Base-by-base conservation (phyloP, 2,113 vertebrate genomes). In the Pipa parva region DNA sequence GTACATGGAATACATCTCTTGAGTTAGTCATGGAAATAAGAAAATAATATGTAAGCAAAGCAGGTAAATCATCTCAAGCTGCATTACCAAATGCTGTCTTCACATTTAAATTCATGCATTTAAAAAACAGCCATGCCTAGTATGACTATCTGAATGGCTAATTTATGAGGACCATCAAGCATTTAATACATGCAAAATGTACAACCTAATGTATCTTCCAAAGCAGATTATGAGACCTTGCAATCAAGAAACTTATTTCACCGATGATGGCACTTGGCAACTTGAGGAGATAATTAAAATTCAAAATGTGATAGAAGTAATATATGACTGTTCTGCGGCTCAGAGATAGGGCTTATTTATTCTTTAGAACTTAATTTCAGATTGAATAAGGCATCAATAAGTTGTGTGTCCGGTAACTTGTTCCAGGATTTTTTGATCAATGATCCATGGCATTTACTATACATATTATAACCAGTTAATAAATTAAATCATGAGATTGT, bases 11-110 rank as follows among this genome's bases (percentile, higher is more conserved):
- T 58, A 20, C 11, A 51, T 68, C 24, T 27, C 22, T 39, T 42
- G 13, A 42, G 29, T 50, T 24, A 68, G 29, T 68, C 46, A 68
- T 68, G 56, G 46, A 59, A 68, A 68, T 59, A 7, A 58, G 27
- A 10, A 17, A 36, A 50, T 7, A 24, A 21, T 17, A n/a, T n/a
- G n/a, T n/a, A 27, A 25, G 18, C 45, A 42, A 57, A 27, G 12
- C 52, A 66, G 62, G 62, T 52, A 52, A 64, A 64, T 55, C 25
- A 27, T 45, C 26, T 55, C 7, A 5, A 26, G 37, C n/a, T 7
- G 37, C 20, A 12, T 26, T 15, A 7, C 50, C 39, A 42, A 42
- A 42, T 42, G 12, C 17, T 42, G 6, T n/a, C 15, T n/a, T 12
- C 15, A 15, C 39, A 42, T n/a, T 42, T 42, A 42, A 42, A 42